These are phyloP conservation scores for Cossypha caffra DNA, from an alignment of 2,797 vertebrate genomes.

Conservation along the genomic window DNA sequence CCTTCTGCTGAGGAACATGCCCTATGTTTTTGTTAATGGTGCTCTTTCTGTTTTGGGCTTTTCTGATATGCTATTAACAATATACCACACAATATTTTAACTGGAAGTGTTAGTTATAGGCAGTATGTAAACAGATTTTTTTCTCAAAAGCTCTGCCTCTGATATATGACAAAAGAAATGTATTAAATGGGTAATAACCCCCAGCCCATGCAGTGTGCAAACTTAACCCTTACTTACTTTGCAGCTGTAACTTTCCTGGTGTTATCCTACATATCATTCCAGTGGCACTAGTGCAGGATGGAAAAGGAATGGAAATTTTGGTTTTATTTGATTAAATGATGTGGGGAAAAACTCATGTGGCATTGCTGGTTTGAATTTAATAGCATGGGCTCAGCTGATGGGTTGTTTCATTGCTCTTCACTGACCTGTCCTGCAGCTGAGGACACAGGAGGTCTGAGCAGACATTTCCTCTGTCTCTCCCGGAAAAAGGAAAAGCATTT, in stretches of 20 bases:
- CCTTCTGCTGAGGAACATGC: background rate
- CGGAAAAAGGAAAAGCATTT: background rate
- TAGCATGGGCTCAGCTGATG: accelerated
- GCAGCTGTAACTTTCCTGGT: background rate
- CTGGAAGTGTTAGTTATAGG: background rate
- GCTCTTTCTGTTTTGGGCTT: background rate
- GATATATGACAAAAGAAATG: background rate
- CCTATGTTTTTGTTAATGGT: background rate
- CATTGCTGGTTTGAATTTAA: background rate
- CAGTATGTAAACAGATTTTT: background rate
- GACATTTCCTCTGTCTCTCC: background rate
- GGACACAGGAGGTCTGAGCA: background rate
- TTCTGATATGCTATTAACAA: background rate
- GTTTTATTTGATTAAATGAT: background rate
- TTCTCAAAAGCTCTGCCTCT: background rate
- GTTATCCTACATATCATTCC: background rate
- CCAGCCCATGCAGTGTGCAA: background rate
- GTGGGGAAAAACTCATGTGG: background rate
- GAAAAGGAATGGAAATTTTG: background rate
- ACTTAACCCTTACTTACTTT: background rate
- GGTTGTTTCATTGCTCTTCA: background rate
- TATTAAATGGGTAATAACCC: background rate
- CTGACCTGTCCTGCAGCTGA: background rate
- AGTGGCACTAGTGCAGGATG: background rate
- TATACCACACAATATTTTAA: background rate